Evolutionary conservation across 2,797 vertebrate genomes (phyloP).

Genomic region (Botia kubotai): DNA sequence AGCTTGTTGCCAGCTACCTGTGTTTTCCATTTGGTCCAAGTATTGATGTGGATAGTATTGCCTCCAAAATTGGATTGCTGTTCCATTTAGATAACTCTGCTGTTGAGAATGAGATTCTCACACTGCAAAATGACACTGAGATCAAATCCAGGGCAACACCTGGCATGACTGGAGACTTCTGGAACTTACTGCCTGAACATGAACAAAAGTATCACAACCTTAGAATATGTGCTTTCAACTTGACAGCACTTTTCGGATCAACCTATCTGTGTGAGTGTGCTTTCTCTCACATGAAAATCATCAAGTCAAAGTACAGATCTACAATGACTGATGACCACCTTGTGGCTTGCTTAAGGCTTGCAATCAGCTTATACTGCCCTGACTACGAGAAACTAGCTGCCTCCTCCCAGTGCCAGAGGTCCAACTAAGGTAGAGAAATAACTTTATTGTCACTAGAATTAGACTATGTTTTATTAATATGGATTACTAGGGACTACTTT

Average conservation of each 20-base stretch:
- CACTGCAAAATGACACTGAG: constrained; percentile 51
- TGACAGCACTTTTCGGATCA: constrained; percentile 55
- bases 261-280: constrained; percentile 49
- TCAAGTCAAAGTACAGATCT: constrained; percentile 52
- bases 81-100: too few relatives aligned
- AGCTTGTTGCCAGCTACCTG: constrained; percentile 45
- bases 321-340: constrained; percentile 54
- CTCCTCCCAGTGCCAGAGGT: too few relatives aligned
- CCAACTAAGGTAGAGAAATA: too few relatives aligned
- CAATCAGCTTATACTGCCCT: constrained; percentile 1
- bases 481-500: too few relatives aligned
- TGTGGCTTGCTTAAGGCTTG: constrained; percentile 47
- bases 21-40: constrained; percentile 51
- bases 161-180: constrained; percentile 34
- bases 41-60: constrained; percentile 52
- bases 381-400: too few relatives aligned
- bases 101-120: constrained; percentile 56
- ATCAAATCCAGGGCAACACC: constrained; percentile 53
- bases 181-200: constrained; percentile 34
- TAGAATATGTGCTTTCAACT: constrained; percentile 48
- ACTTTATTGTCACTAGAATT: too few relatives aligned
- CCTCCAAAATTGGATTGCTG: too few relatives aligned
- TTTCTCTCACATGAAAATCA: constrained; percentile 55
- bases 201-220: constrained; percentile 50
- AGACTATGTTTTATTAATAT: too few relatives aligned